phyloP scores from a whole-genome alignment of 2,888 invertebrate species.

The Chirona hameri region DNA sequence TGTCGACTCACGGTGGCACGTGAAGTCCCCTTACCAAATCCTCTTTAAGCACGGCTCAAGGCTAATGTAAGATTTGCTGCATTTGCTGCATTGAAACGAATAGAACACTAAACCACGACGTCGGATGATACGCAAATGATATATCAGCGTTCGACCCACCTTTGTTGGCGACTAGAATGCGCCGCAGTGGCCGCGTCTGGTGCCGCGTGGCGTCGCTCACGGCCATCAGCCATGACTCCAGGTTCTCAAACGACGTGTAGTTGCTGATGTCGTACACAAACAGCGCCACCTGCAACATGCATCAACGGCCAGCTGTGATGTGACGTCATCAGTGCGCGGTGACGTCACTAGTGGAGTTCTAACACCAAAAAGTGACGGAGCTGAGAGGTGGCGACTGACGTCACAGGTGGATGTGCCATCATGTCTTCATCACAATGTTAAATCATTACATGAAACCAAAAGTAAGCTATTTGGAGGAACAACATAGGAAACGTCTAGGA shows the following conservation, averaged over 20 bases:
- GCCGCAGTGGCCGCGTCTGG: slow-evolving; percentile 38
- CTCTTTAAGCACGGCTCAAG: too few relatives aligned
- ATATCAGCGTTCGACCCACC: background rate
- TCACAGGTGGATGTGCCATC: background rate
- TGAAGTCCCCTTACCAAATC: too few relatives aligned
- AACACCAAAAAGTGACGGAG: background rate
- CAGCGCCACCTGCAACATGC: slow-evolving; percentile 64
- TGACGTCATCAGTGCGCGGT: slow-evolving; percentile 53
- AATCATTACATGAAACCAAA: too few relatives aligned
- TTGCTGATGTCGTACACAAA: slow-evolving; percentile 82
- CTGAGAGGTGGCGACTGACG: background rate
- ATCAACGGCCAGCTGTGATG: slow-evolving; percentile 64
- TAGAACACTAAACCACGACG: too few relatives aligned
- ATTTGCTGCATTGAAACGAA: too few relatives aligned
- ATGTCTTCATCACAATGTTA: too few relatives aligned
- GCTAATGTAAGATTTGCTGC: too few relatives aligned
- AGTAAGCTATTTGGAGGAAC: too few relatives aligned
- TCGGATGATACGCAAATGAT: too few relatives aligned
- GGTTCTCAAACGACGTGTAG: slow-evolving; percentile 69
- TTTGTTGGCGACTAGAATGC: slow-evolving; percentile 40
- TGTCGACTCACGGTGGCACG: too few relatives aligned
- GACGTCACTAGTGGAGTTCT: too few relatives aligned
- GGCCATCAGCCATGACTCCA: slow-evolving; percentile 63
- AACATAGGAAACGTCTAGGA: too few relatives aligned
- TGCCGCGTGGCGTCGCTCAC: slow-evolving; percentile 35